phyloP scores from a whole-genome alignment of 2,113 vertebrate species.

The Menidia beryllina region DNA sequence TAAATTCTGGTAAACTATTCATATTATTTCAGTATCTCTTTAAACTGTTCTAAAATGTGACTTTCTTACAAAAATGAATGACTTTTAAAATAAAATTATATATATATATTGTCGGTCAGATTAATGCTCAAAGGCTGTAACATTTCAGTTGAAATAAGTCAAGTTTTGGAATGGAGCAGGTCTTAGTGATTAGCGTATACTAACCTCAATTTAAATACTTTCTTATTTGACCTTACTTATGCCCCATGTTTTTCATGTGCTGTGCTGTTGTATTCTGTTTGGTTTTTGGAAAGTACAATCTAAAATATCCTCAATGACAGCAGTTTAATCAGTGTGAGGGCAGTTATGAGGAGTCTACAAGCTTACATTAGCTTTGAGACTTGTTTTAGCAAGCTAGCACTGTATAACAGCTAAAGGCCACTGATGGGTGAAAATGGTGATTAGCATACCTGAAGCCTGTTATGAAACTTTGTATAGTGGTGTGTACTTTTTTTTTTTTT shows the following conservation, averaged over 20 bases:
- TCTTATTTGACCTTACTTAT: background rate
- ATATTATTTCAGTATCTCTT: background rate
- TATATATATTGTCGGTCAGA: background rate
- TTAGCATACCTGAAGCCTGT: background rate
- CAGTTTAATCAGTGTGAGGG: background rate
- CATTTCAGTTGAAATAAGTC: background rate
- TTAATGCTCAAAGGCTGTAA: background rate
- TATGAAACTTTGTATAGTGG: background rate
- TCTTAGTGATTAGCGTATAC: too few species aligned
- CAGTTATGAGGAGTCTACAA: background rate
- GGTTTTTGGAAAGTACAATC: background rate
- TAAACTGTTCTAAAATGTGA: conserved; percentile 10
- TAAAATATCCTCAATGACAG: background rate
- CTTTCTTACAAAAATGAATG: background rate
- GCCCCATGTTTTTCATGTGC: too few species aligned
- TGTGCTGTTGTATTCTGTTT: background rate
- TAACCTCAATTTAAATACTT: background rate
- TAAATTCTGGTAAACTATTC: conserved; percentile 17
- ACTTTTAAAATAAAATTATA: background rate
- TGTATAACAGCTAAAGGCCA: conserved; percentile 1
- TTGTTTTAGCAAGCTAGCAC: background rate
- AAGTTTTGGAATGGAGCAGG: background rate
- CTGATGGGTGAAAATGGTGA: background rate
- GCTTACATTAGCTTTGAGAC: conserved; percentile 1
- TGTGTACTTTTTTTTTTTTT: conserved; percentile 4